Conservation (phyloP, 2,888 invertebrate genomes). For the Lymantria monacha region DNA sequence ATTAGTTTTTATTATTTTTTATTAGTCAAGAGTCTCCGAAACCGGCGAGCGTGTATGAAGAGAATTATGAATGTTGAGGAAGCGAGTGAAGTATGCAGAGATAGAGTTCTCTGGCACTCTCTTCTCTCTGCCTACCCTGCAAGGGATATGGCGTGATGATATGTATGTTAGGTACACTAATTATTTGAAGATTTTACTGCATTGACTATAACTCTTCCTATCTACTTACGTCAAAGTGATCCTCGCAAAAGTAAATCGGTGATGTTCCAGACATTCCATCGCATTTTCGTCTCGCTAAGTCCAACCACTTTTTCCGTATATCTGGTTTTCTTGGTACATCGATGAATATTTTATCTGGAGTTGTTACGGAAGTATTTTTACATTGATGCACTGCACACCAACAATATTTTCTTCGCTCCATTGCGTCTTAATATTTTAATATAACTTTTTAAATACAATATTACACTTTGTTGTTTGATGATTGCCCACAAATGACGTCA, state of each 20-base stretch:
- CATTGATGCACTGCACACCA: constrained; percentile 12
- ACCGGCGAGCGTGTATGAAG: no score
- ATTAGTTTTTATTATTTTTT: not conserved
- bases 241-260: constrained; percentile 8
- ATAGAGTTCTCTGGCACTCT: no score
- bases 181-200: not conserved
- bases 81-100: no score
- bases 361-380: constrained; percentile 1
- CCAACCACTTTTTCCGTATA: constrained; percentile 2
- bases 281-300: constrained; percentile 2
- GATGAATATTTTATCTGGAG: constrained; percentile 4
- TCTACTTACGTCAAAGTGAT: constrained; percentile 13
- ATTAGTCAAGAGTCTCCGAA: not conserved
- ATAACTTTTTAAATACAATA: not conserved
- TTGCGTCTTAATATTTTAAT: not conserved
- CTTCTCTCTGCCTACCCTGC: no score
- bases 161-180: not conserved
- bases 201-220: not conserved
- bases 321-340: constrained; percentile 1
- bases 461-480: not conserved
- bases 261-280: not conserved
- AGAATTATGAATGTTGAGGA: no score
- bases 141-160: no score
- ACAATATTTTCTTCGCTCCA: constrained; percentile 8
- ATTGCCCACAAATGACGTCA: not conserved